phyloP scores from a whole-genome alignment of 2,888 invertebrate species.

The Clivina fossor region DNA sequence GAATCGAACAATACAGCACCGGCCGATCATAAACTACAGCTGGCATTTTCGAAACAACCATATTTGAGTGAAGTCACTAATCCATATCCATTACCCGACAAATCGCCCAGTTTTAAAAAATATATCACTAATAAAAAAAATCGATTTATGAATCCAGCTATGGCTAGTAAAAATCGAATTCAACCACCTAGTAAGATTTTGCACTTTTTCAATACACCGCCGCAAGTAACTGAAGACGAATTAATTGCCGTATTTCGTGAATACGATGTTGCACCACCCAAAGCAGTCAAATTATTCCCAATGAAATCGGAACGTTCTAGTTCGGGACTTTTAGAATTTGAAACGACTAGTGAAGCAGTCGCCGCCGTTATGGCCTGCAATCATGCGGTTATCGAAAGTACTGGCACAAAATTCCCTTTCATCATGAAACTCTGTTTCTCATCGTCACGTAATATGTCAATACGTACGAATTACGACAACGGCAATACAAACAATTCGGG shows the following conservation, averaged over 20 bases:
- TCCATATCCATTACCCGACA: slow-evolving; percentile 93
- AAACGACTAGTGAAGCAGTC: slow-evolving; percentile 86
- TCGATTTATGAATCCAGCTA: slow-evolving; percentile 92
- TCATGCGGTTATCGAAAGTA: slow-evolving; percentile 94
- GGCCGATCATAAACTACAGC: slow-evolving; percentile 64
- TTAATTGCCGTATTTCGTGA: slow-evolving; percentile 87
- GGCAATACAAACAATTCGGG: no score
- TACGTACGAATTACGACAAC: no score
- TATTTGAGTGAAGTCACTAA: slow-evolving; percentile 94
- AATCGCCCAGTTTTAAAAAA: slow-evolving; percentile 96
- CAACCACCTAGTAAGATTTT: slow-evolving; percentile 96
- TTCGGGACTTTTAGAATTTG: slow-evolving; percentile 94
- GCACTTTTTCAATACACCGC: slow-evolving; percentile 99
- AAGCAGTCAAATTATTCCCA: slow-evolving; percentile 88
- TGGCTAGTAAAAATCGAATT: slow-evolving; percentile 97
- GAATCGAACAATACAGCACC: slow-evolving; percentile 38
- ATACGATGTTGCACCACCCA: slow-evolving; percentile 79
- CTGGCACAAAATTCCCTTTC: no score
- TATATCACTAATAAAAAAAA: slow-evolving; percentile 97
- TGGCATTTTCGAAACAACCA: slow-evolving; percentile 87
- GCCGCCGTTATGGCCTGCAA: slow-evolving; percentile 96
- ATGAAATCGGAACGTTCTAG: slow-evolving; percentile 87
- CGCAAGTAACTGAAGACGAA: slow-evolving; percentile 89
- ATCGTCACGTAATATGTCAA: no score
- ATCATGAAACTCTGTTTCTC: no score